Base-by-base conservation (phyloP, 2,113 vertebrate species). In the Pelecanoides urinatrix region DNA sequence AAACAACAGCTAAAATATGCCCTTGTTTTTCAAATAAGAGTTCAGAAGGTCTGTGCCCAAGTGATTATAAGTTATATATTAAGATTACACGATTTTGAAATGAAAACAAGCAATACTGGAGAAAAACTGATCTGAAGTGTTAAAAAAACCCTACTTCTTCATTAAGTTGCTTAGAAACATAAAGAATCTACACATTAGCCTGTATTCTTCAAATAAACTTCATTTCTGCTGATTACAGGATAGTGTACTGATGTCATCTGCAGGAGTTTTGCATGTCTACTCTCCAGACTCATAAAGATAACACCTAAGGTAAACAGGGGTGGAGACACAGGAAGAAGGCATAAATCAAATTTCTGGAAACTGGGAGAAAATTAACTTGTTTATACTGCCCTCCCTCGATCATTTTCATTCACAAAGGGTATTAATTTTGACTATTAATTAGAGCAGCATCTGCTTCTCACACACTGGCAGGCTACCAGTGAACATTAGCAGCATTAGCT, bases 371-470 rank as follows among this genome's bases (percentile, higher is more conserved):
- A 81, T 67, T 23, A 73, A 68, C 26, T 40, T 77, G 59, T 50
- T 74, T 42, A 67, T 55, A 5, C 21, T 19, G 17, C 71, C 29
- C 63, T 72, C n/a, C 71, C 56, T 52, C 47, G 32, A 11, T 42
- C 22, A 18, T 25, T 71, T 88, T 40, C 71, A 73, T 45, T 52
- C 61, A 66, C 8, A 34, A 71, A 91, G 52, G 42, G 45, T 7
- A 77, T 52, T 85, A 29, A 76, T 38, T 83, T 4, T 71, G 92
- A 92, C 59, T 77, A 8, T 95, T 96, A 92, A 87, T 94, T 88
- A 94, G 72, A 67, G 76, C 6, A 1, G 55, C 36, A 71, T 75
- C 82, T 85, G 91, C 76, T 92, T 42, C 67, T 87, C 80, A 42
- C 73, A 55, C 44, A 7, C 27, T 88, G 94, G 87, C 95, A 94